Percentiles rank a stretch among this genome's conserved stretches.
Conservation (phyloP, 1,140 invertebrate genomes). For the Drosophila paulistorum region DNA sequence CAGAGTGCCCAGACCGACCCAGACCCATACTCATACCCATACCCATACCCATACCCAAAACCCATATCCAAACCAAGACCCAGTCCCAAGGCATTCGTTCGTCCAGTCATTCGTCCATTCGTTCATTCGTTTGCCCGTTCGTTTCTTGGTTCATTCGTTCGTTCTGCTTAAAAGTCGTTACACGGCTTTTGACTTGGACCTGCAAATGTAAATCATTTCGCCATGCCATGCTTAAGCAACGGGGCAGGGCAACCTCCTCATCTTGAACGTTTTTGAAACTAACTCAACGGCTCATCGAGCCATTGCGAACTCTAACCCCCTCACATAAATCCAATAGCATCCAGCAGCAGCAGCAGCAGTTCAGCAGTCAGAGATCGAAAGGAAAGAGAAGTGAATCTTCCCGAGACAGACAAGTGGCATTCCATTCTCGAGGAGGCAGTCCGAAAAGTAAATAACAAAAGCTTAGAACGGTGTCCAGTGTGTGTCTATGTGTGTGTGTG, state of each 20-base stretch:
- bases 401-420: conserved; percentile 80
- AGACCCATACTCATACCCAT: too few species aligned
- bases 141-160: conserved; percentile 18
- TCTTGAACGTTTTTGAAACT: conserved; percentile 40
- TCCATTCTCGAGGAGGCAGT: conserved; percentile 64
- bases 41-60: too few species aligned
- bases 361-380: conserved; percentile 34
- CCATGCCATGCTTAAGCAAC: conserved; percentile 50
- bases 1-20: background rate
- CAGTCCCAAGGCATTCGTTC: conserved; percentile 31
- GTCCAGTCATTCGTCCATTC: background rate
- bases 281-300: conserved; percentile 66
- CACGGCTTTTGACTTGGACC: conserved; percentile 61
- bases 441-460: conserved; percentile 73
- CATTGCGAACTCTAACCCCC: conserved; percentile 79
- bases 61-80: too few species aligned
- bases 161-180: conserved; percentile 55
- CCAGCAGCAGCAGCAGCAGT: conserved; percentile 34
- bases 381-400: conserved; percentile 41
- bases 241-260: conserved; percentile 18
- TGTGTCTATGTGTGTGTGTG: conserved; percentile 22
- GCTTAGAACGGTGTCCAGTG: conserved; percentile 48
- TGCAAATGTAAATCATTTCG: conserved; percentile 82
- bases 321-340: conserved; percentile 71
- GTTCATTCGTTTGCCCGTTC: conserved; percentile 8